A percentile compares a stretch with the other conserved stretches of the same genome.
These are phyloP conservation scores for Homarus gammarus DNA, from an alignment of 2,888 invertebrate species.

Conservation along the genomic window DNA sequence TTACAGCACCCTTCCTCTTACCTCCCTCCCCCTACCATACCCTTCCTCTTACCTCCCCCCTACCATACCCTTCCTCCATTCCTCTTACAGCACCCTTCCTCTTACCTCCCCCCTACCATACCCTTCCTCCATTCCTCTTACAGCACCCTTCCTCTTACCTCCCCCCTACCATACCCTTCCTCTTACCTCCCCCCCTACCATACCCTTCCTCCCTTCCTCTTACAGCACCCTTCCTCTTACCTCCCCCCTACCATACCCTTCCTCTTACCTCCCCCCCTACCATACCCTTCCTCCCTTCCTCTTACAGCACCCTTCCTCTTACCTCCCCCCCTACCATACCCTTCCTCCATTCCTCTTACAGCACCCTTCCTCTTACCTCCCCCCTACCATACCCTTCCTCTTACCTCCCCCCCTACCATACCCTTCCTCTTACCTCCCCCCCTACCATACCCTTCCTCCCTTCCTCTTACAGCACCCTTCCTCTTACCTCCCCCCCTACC, in stretches of 20 bases:
- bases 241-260: too few relatives aligned
- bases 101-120: neutral
- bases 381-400: neutral
- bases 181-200: too few relatives aligned
- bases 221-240: too few relatives aligned
- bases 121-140: neutral
- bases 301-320: too few relatives aligned
- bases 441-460: neutral
- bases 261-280: too few relatives aligned
- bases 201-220: neutral
- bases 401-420: too few relatives aligned
- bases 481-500: neutral
- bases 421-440: neutral
- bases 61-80: neutral
- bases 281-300: too few relatives aligned
- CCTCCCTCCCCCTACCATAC: too few relatives aligned
- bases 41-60: neutral
- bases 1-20: neutral
- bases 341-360: too few relatives aligned
- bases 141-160: neutral
- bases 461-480: neutral
- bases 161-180: too few relatives aligned
- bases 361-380: neutral
- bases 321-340: neutral
- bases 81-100: neutral